phyloP scores from a whole-genome alignment of 1,140 invertebrate species.

The Micrasema minimum region DNA sequence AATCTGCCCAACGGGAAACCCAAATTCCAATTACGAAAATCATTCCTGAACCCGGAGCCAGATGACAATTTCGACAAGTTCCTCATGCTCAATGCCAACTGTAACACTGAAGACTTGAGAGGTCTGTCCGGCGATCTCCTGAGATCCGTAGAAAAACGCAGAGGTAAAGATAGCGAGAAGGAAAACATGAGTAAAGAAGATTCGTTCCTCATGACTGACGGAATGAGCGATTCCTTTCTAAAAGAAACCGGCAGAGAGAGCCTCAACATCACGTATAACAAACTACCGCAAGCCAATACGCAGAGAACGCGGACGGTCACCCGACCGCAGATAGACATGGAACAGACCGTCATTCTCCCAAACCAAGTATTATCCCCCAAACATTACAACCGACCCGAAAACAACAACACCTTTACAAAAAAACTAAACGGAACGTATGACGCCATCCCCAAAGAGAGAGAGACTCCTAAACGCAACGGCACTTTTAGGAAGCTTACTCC shows the following conservation, averaged over 20 bases:
- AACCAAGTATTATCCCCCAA: conserved; percentile 44
- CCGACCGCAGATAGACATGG: conserved; percentile 51
- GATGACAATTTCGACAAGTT: conserved; percentile 49
- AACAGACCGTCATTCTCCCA: conserved; percentile 57
- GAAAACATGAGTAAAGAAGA: conserved; percentile 60
- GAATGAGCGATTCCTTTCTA: conserved; percentile 50
- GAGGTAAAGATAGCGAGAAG: conserved; percentile 58
- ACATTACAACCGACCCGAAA: conserved; percentile 31
- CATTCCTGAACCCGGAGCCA: conserved; percentile 46
- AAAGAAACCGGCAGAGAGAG: conserved; percentile 57
- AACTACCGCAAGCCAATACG: conserved; percentile 52
- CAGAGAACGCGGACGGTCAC: conserved; percentile 14
- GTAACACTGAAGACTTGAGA: conserved; percentile 51
- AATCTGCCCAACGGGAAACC: conserved; percentile 46
- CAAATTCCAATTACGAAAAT: conserved; percentile 50
- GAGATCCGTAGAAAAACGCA: conserved; percentile 33
- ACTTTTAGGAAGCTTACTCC: conserved; percentile 63
- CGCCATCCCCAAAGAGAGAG: conserved; percentile 51
- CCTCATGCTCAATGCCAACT: conserved; percentile 48
- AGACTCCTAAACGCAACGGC: conserved; percentile 62
- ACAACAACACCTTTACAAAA: conserved; percentile 31
- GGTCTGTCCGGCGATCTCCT: conserved; percentile 44
- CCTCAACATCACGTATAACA: conserved; percentile 61
- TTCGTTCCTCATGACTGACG: conserved; percentile 55
- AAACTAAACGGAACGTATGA: conserved; percentile 41